Evolutionary conservation across 2,113 vertebrate genomes (phyloP).

Genomic region (Charadrius vociferus): DNA sequence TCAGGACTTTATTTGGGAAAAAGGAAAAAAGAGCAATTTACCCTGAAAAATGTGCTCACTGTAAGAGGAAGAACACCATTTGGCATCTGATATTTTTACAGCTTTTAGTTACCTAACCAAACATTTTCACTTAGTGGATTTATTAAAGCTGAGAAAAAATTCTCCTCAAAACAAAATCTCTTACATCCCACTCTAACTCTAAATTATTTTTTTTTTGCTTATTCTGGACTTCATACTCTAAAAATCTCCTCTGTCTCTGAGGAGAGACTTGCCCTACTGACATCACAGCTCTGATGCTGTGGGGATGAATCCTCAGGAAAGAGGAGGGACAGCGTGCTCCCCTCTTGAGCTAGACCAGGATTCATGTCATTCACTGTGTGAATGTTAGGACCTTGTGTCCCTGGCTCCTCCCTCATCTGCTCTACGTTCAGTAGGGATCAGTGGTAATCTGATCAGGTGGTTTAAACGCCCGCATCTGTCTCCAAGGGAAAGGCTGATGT

Average conservation of each 20-base stretch:
- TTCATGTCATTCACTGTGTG: not conserved
- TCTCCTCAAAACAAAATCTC: not conserved
- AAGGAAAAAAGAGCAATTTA: not conserved
- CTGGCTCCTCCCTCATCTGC: not conserved
- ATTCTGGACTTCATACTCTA: not conserved
- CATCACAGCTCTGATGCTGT: not conserved
- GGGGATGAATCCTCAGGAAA: not conserved
- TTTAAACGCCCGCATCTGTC: not conserved
- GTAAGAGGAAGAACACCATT: not conserved
- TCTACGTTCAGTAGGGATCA: not conserved
- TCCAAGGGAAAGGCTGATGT: not conserved
- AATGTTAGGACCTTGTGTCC: not conserved
- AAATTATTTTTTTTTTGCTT: not conserved
- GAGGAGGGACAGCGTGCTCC: not conserved
- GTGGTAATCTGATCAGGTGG: not conserved
- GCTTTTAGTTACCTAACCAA: not conserved
- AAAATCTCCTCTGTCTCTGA: not conserved
- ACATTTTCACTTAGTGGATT: not conserved
- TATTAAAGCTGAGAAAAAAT: not conserved
- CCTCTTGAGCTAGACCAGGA: not conserved
- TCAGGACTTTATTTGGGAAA: not conserved
- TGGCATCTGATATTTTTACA: not conserved
- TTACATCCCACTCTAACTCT: not conserved
- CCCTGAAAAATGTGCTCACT: not conserved
- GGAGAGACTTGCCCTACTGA: not conserved